Percentiles rank a stretch among this genome's conserved stretches.
phyloP scores from a whole-genome alignment of 1,140 invertebrate species.

The Antheraea mylitta region DNA sequence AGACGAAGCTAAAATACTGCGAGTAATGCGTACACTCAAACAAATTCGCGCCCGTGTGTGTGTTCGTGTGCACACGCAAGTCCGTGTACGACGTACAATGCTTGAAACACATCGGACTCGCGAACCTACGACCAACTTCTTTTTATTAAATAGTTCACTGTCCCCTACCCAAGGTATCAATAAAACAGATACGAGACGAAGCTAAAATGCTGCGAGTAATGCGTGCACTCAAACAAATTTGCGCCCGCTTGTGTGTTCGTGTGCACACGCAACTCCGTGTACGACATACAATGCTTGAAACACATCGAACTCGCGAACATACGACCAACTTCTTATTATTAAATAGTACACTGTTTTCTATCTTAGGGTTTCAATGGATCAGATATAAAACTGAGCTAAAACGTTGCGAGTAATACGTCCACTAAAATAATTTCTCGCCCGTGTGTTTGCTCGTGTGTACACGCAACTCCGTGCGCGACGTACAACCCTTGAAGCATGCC shows the following conservation, averaged over 20 bases:
- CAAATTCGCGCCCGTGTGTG: constrained; percentile 68
- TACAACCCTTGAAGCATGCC: constrained; percentile 69
- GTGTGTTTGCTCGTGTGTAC: constrained; percentile 64
- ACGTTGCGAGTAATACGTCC: constrained; percentile 52
- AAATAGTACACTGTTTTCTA: too few relatives aligned
- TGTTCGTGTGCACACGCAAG: constrained; percentile 60
- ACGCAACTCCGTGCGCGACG: constrained; percentile 64
- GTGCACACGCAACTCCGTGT: constrained; percentile 67
- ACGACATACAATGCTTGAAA: constrained; percentile 66
- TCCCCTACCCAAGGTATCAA: too few relatives aligned
- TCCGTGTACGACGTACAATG: constrained; percentile 67
- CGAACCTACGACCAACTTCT: constrained; percentile 43
- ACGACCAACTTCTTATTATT: background rate
- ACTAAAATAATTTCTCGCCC: constrained; percentile 64
- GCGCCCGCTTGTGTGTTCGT: constrained; percentile 63
- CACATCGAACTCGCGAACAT: constrained; percentile 71
- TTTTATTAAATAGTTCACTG: background rate
- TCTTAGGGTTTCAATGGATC: too few relatives aligned
- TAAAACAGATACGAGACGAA: constrained; percentile 48
- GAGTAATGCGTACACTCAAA: constrained; percentile 56
- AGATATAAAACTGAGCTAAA: constrained; percentile 62
- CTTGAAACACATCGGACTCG: constrained; percentile 67
- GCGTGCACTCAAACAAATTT: constrained; percentile 59
- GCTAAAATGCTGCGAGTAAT: constrained; percentile 57
- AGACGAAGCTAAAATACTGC: constrained; percentile 58